A percentile compares a stretch with the other conserved stretches of the same genome.
phyloP scores from a whole-genome alignment of 2,113 vertebrate genomes.

The Abramis brama region DNA sequence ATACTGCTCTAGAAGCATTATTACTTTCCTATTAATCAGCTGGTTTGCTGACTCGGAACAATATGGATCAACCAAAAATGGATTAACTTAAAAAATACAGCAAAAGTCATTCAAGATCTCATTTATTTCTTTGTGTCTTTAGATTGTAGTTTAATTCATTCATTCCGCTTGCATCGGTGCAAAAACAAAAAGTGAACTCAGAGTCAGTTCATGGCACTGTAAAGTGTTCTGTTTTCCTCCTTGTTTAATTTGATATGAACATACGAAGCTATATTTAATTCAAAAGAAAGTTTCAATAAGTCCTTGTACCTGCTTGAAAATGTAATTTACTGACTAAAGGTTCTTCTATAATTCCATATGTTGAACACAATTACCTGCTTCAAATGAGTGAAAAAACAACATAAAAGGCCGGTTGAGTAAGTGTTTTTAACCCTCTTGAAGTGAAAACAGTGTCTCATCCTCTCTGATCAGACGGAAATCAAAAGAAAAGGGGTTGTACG shows the following conservation, averaged over 20 bases:
- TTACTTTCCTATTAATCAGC: constrained; percentile 7
- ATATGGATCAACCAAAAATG: constrained; percentile 7
- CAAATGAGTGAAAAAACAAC: not conserved
- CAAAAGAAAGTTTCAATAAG: not conserved
- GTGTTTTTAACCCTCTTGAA: constrained; percentile 35
- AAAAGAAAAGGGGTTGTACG: constrained; percentile 25
- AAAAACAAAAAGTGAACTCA: not conserved
- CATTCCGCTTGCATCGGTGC: not conserved
- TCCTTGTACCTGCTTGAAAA: not conserved
- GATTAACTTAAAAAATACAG: not conserved
- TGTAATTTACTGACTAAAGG: not conserved
- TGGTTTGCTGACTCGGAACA: constrained; percentile 14
- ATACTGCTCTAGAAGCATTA: not conserved
- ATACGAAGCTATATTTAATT: not conserved
- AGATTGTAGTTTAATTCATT: constrained; percentile 9
- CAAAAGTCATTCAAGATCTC: not conserved
- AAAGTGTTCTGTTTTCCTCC: not conserved
- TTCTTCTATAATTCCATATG: constrained; percentile 3
- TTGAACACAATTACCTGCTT: not conserved
- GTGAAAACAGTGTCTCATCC: constrained; percentile 10
- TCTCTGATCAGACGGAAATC: constrained; percentile 22
- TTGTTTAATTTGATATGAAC: not conserved
- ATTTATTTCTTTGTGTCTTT: not conserved
- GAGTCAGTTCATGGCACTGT: not conserved
- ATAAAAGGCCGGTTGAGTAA: not conserved